These are phyloP conservation scores for Agraylea sexmaculata DNA, from an alignment of 1,140 invertebrate genomes.

Conservation along the genomic window DNA sequence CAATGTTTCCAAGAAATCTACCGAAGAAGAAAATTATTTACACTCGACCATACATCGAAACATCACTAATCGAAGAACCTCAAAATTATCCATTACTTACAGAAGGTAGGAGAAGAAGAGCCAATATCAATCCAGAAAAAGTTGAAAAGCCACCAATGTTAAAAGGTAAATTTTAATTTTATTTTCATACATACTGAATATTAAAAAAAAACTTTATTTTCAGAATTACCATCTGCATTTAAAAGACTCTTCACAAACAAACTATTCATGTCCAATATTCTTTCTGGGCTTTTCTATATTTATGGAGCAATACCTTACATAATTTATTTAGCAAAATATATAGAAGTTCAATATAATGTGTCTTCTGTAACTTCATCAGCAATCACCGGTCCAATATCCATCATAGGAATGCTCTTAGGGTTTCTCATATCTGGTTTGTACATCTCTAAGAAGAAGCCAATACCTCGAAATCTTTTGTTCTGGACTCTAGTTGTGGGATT, in stretches of 20 bases:
- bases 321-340: conserved; percentile 58
- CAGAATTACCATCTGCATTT: conserved; percentile 45
- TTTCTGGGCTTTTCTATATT: conserved; percentile 47
- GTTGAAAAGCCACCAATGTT: conserved; percentile 16
- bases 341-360: conserved; percentile 56
- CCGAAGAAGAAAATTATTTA: conserved; percentile 24
- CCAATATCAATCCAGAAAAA: conserved; percentile 8
- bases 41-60: conserved; percentile 6
- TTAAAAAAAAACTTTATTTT: conserved; percentile 13
- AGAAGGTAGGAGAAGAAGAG: too few relatives aligned
- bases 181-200: background rate
- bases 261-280: conserved; percentile 45
- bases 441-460: conserved; percentile 50
- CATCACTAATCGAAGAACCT: conserved; percentile 17
- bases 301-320: conserved; percentile 55
- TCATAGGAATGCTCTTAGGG: conserved; percentile 49
- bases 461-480: conserved; percentile 43
- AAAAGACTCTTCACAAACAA: conserved; percentile 47
- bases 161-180: conserved; percentile 2
- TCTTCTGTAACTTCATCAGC: conserved; percentile 49
- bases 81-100: conserved; percentile 16
- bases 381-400: conserved; percentile 46
- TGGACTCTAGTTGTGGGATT: conserved; percentile 54
- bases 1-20: conserved; percentile 46
- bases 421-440: conserved; percentile 48